Conservation (phyloP, 2,113 vertebrate genomes). For the Spilogale gracilis region DNA sequence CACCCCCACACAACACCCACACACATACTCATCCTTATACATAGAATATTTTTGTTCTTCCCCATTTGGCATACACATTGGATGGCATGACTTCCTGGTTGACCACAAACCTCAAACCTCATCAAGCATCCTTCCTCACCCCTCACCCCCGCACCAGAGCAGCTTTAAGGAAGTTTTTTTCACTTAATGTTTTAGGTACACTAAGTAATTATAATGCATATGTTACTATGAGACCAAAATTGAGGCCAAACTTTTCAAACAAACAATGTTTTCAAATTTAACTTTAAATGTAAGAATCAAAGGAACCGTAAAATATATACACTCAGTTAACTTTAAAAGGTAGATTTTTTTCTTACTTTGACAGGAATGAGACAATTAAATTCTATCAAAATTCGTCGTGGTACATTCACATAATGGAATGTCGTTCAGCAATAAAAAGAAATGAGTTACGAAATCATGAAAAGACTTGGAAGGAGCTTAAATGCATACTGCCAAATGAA, state of each 20-base stretch:
- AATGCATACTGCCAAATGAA: background rate
- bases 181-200: background rate
- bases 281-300: background rate
- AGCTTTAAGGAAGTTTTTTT: background rate
- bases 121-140: background rate
- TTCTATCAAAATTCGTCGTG: background rate
- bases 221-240: background rate
- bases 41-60: background rate
- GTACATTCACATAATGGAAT: background rate
- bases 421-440: background rate
- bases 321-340: background rate
- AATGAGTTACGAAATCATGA: background rate
- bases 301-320: background rate
- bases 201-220: background rate
- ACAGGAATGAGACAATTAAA: background rate
- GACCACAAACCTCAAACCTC: background rate
- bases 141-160: background rate
- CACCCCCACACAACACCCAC: background rate
- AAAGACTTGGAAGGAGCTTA: background rate
- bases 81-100: background rate
- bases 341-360: background rate
- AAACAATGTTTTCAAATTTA: conserved; percentile 9
- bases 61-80: background rate
- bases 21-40: background rate
- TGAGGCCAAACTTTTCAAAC: background rate